phyloP scores from a whole-genome alignment of 2,797 vertebrate genomes.

The Phataginus tricuspis region DNA sequence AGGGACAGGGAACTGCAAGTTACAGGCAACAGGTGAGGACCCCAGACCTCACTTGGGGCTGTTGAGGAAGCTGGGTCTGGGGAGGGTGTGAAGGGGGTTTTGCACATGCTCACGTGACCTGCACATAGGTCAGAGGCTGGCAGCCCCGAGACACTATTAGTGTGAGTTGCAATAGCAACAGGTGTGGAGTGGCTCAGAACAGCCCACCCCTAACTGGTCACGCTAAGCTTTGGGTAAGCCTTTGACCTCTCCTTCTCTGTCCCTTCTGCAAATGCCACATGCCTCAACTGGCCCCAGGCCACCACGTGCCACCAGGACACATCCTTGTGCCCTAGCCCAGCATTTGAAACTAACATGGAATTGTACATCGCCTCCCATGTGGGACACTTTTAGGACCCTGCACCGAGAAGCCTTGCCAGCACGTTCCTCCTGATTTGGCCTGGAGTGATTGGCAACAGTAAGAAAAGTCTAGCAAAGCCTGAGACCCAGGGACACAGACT shows the following conservation, averaged over 20 bases:
- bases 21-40: neutral
- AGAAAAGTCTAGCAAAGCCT: neutral
- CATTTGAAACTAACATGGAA: neutral
- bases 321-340: rapidly evolving
- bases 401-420: neutral
- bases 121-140: rapidly evolving
- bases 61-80: neutral
- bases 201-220: rapidly evolving
- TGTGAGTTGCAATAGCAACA: rapidly evolving
- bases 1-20: neutral
- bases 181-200: rapidly evolving
- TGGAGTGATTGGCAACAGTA: neutral
- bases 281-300: neutral
- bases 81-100: rapidly evolving
- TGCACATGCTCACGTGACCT: neutral
- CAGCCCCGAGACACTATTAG: rapidly evolving
- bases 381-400: neutral
- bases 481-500: neutral
- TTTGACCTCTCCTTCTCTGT: neutral
- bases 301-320: rapidly evolving
- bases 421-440: rapidly evolving
- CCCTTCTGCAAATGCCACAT: rapidly evolving
- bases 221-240: rapidly evolving
- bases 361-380: neutral
- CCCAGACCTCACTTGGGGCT: neutral